Percentiles rank a stretch among this genome's conserved stretches.
Conservation (phyloP, 1,140 invertebrate species). For the Ooceraea biroi region DNA sequence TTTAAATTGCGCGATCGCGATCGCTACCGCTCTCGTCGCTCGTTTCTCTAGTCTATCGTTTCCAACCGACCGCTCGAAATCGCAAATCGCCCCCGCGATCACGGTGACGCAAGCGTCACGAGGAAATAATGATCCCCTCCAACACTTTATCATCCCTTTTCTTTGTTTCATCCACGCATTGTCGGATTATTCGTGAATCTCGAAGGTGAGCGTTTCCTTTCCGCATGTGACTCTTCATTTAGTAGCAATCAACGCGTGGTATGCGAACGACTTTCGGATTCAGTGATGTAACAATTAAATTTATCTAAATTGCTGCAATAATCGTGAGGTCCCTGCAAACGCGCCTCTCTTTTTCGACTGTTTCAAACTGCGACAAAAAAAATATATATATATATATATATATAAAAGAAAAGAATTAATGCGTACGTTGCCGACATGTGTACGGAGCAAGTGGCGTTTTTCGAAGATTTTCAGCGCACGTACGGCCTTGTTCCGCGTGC, state of each 20-base stretch:
- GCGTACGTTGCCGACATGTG: slow-evolving; percentile 18
- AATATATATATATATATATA: too few relatives aligned
- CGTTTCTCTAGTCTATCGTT: slow-evolving; percentile 41
- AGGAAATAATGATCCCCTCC: not conserved
- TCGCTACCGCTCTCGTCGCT: not conserved
- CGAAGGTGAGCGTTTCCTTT: too few relatives aligned
- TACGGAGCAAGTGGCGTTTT: slow-evolving; percentile 31
- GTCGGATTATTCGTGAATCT: not conserved
- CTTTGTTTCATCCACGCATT: not conserved
- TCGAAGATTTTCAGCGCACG: slow-evolving; percentile 74
- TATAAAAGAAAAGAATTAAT: not conserved
- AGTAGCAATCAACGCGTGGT: too few relatives aligned
- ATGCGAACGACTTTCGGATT: too few relatives aligned
- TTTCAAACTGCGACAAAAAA: not conserved
- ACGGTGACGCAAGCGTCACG: slow-evolving; percentile 1
- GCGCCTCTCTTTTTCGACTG: not conserved
- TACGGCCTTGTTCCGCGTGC: slow-evolving; percentile 69
- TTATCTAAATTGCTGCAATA: too few relatives aligned
- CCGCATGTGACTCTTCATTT: too few relatives aligned
- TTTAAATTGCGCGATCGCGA: slow-evolving; percentile 34
- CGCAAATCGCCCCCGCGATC: not conserved
- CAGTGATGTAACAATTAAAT: too few relatives aligned
- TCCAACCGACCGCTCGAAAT: slow-evolving; percentile 7
- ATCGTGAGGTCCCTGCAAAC: too few relatives aligned
- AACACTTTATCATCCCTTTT: slow-evolving; percentile 3